Evolutionary conservation across 2,113 vertebrate genomes (phyloP).

Genomic region (Phoxinus phoxinus): DNA sequence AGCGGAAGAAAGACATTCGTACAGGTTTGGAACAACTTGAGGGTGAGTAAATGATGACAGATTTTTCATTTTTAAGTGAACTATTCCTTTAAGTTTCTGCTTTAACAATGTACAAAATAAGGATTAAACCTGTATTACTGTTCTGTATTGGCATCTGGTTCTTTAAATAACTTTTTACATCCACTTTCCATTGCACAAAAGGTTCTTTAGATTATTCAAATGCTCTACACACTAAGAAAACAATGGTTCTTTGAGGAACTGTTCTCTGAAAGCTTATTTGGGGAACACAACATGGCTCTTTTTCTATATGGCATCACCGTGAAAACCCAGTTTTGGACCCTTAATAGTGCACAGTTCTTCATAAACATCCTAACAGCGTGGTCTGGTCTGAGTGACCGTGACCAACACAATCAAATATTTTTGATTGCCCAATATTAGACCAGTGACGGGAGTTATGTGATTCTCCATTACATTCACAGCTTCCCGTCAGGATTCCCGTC

Average conservation of each 20-base stretch:
- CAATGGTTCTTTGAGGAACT: neutral
- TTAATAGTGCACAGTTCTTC: neutral
- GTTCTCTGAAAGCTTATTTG: neutral
- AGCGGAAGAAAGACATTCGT: too few species aligned
- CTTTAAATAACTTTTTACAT: neutral
- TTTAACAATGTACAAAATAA: neutral
- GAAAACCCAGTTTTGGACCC: neutral
- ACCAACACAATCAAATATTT: neutral
- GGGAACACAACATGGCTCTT: neutral
- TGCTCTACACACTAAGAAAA: neutral
- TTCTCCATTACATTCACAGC: constrained; percentile 40
- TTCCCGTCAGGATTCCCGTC: constrained; percentile 29
- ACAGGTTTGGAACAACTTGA: too few species aligned
- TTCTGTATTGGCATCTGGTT: neutral
- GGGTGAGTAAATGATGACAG: too few species aligned
- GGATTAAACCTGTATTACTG: neutral
- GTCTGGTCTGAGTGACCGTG: neutral
- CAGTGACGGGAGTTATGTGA: neutral
- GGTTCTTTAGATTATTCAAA: neutral
- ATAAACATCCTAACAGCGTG: neutral
- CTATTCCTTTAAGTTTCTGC: neutral
- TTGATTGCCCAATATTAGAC: constrained; percentile 4
- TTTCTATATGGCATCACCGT: neutral
- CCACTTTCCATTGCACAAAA: neutral
- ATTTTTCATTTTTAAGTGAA: too few species aligned